These are phyloP conservation scores for Byasa hedistus DNA, from an alignment of 2,888 invertebrate species.

Conservation along the genomic window DNA sequence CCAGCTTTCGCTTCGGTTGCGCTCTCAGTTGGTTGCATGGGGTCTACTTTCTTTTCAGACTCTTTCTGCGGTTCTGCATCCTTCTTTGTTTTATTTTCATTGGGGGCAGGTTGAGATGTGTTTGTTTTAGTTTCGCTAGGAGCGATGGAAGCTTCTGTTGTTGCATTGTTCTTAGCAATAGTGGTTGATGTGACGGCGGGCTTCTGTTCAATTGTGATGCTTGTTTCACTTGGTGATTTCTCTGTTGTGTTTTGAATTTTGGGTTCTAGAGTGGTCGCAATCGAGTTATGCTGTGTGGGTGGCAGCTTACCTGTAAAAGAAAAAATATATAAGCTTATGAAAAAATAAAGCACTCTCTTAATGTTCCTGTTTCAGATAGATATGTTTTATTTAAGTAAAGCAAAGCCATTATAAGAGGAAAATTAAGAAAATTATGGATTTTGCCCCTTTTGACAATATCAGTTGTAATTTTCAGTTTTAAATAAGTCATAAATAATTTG, in stretches of 20 bases:
- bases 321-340: background rate
- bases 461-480: no score
- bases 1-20: constrained; percentile 17
- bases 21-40: background rate
- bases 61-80: constrained; percentile 31
- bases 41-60: constrained; percentile 23
- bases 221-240: constrained; percentile 5
- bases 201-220: constrained; percentile 9
- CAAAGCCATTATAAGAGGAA: no score
- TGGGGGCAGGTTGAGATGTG: constrained; percentile 11
- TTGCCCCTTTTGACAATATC: no score
- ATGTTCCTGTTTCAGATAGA: no score
- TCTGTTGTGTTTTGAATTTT: constrained; percentile 12
- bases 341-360: background rate
- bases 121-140: constrained; percentile 26
- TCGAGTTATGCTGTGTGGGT: constrained; percentile 6
- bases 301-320: constrained; percentile 17
- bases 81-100: constrained; percentile 26
- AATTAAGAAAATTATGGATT: no score
- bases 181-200: background rate
- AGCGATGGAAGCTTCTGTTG: constrained; percentile 21
- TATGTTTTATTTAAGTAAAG: no score
- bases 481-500: no score
- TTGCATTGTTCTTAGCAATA: background rate
- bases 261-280: background rate